Evolutionary conservation across 2,113 vertebrate species (phyloP).

Genomic region (Tetraodon nigroviridis): DNA sequence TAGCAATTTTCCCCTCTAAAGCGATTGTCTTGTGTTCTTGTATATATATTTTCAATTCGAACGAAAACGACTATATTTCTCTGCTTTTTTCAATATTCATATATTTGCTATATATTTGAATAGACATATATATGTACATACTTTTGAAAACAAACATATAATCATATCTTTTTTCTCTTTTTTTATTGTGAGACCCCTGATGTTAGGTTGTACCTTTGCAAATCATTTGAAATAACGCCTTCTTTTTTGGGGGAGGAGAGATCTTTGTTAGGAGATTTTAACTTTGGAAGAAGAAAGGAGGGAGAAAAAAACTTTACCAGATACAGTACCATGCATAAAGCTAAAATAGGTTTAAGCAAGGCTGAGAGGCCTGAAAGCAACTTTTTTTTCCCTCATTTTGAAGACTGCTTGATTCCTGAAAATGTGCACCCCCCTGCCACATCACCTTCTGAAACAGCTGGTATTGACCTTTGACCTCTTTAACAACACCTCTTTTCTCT

Average conservation of each 20-base stretch:
- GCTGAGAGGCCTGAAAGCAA: constrained; percentile 44
- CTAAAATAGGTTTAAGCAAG: constrained; percentile 49
- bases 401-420: constrained; percentile 35
- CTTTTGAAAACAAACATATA: constrained; percentile 78
- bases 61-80: constrained; percentile 75
- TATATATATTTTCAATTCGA: constrained; percentile 76
- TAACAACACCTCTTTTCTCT: too few relatives aligned
- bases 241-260: constrained; percentile 49
- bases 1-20: constrained; percentile 62
- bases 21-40: constrained; percentile 81
- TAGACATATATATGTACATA: constrained; percentile 82
- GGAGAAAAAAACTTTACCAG: constrained; percentile 15
- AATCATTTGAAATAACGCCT: constrained; percentile 70
- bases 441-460: constrained; percentile 11
- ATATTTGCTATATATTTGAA: constrained; percentile 80
- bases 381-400: constrained; percentile 23
- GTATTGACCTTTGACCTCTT: constrained; percentile 18
- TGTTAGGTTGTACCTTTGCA: constrained; percentile 68
- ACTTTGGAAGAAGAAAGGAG: constrained; percentile 67
- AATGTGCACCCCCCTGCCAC: constrained; percentile 23
- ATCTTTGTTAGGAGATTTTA: constrained; percentile 65
- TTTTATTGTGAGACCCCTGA: constrained; percentile 79
- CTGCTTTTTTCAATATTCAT: constrained; percentile 75
- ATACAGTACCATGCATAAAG: constrained; percentile 64
- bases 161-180: constrained; percentile 64